Evolutionary conservation across 2,797 vertebrate genomes (phyloP), one percentile per base, ranked within the genome.

Genomic region (Chaetodon trifasciatus): DNA sequence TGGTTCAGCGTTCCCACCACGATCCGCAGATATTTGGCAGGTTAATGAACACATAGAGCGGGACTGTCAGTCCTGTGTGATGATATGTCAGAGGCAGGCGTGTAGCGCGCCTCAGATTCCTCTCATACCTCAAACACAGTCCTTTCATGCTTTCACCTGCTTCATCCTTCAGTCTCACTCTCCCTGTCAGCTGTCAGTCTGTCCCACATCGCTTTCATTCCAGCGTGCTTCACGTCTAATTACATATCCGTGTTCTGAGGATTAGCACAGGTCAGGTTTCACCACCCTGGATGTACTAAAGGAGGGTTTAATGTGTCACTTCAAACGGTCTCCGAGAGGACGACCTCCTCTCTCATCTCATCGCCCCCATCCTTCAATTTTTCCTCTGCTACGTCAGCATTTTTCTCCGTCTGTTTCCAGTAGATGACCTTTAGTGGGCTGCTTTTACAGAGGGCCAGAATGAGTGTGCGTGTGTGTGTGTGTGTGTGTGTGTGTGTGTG

Each of bases 341-440:
- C 0, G 32, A 11, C 58, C 53, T 63, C 70, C 52, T 40, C 52
- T 40, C 37, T 50, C 49, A 57, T 39, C 37, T 42, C 37, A 0
- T 70, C 61, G 5, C 35, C 8, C 4, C 11, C 55, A 15, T 4
- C 46, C 23, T 35, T 35, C 32, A 4, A 0, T 3, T 35, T 23
- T 40, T 69, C 9, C 24, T 15, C 47, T 50, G 58, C 50, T 17
- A 13, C 13, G 47, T 23, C 23, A 6, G 61, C 76, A 50, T 78
- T 79, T 75, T 46, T 73, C 79, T 56, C 57, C 15, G 40, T 19
- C 47, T 0, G 28, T 71, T 84, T 91, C 86, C 76, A 88, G 76
- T 13, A 2, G 57, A 62, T 81, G 72, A 87, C 84, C 79, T 91
- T 86, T 37, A 85, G 75, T 64, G 66, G 61, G 76, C 64, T 12